These are phyloP conservation scores for Babyrousa celebensis DNA, from an alignment of 2,797 vertebrate genomes.

Conservation along the genomic window DNA sequence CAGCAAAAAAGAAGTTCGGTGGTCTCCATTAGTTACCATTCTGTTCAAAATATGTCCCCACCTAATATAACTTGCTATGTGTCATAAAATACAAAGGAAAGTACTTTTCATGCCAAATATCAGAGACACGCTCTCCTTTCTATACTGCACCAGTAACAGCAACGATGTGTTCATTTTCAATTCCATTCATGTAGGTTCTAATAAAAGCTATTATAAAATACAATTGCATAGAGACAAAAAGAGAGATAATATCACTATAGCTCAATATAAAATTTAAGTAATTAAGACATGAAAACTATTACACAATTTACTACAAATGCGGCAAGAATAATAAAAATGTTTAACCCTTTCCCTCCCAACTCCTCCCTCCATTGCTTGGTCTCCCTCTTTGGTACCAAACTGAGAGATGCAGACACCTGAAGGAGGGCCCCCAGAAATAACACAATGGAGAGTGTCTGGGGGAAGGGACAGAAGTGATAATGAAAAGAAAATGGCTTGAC, in stretches of 20 bases:
- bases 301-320: conserved; percentile 93
- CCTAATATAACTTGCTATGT: conserved; percentile 88
- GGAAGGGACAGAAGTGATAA: neutral
- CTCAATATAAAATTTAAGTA: conserved; percentile 95
- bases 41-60: conserved; percentile 88
- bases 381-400: neutral
- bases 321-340: conserved; percentile 91
- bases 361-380: neutral
- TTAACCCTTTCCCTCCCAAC: conserved; percentile 88
- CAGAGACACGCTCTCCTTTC: conserved; percentile 88
- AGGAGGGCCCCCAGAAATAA: neutral
- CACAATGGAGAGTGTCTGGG: neutral
- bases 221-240: conserved; percentile 94
- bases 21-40: conserved; percentile 84
- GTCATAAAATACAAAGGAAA: conserved; percentile 92
- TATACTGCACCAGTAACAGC: conserved; percentile 88
- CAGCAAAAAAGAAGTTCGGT: conserved; percentile 66
- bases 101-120: conserved; percentile 91
- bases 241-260: conserved; percentile 94
- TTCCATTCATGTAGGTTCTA: conserved; percentile 93
- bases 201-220: conserved; percentile 94
- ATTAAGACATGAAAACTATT: conserved; percentile 95
- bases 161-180: conserved; percentile 92
- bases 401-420: neutral
- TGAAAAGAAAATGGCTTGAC: conserved; percentile 31